phyloP scores from a whole-genome alignment of 1,140 invertebrate genomes.

The Listronotus bonariensis region DNA sequence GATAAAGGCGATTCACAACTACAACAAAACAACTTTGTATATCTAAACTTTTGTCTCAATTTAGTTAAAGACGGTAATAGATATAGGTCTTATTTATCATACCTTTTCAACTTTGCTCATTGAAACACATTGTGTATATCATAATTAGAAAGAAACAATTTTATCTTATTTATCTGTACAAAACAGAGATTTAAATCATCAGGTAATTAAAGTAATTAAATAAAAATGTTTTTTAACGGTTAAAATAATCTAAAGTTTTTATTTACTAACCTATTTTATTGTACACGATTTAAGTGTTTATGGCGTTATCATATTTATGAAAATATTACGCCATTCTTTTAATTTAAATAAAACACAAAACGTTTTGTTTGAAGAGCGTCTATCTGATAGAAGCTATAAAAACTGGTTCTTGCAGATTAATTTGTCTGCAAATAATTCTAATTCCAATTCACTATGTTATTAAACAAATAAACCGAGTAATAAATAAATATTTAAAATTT shows the following conservation, averaged over 20 bases:
- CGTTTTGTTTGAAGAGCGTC: constrained; percentile 12
- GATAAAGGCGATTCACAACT: too few species aligned
- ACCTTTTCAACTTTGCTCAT: too few species aligned
- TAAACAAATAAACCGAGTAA: constrained; percentile 6
- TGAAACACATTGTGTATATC: too few species aligned
- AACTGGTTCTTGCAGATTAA: constrained; percentile 15
- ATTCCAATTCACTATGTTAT: constrained; percentile 12
- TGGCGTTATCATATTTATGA: constrained; percentile 16
- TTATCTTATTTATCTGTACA: too few species aligned
- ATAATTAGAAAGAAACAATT: too few species aligned
- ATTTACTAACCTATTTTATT: constrained; percentile 19
- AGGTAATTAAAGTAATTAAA: not conserved
- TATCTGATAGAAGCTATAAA: constrained; percentile 14
- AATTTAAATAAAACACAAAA: constrained; percentile 7
- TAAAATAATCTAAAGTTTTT: not conserved
- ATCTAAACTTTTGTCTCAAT: too few species aligned
- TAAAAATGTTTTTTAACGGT: not conserved
- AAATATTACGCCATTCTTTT: constrained; percentile 10
- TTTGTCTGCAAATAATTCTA: constrained; percentile 17
- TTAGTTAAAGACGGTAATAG: too few species aligned
- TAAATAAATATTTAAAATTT: too few species aligned
- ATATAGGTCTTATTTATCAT: too few species aligned
- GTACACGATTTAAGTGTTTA: constrained; percentile 9
- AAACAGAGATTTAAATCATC: too few species aligned
- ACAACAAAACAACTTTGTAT: too few species aligned